These are phyloP conservation scores for Peribatodes rhomboidaria DNA, from an alignment of 2,888 invertebrate genomes.

Conservation along the genomic window DNA sequence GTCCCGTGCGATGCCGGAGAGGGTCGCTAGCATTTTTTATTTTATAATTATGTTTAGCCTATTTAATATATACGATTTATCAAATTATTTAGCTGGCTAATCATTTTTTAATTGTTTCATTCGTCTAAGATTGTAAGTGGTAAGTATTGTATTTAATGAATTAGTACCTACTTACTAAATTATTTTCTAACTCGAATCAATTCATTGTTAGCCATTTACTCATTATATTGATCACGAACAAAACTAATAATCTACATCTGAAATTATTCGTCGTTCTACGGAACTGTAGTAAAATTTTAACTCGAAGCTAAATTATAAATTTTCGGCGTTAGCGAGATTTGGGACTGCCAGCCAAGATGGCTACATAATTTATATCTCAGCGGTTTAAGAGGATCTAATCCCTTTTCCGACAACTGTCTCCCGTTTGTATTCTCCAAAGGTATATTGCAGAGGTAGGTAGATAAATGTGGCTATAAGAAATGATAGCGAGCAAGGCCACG, in stretches of 20 bases:
- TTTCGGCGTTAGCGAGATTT: constrained; percentile 34
- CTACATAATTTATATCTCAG: constrained; percentile 41
- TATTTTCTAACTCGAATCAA: background rate
- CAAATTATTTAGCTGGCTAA: too few relatives aligned
- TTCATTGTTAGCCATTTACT: background rate
- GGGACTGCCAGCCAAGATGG: constrained; percentile 28
- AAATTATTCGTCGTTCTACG: background rate
- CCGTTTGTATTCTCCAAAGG: constrained; percentile 15
- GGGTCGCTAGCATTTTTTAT: too few relatives aligned
- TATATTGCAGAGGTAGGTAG: constrained; percentile 10
- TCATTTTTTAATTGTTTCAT: too few relatives aligned
- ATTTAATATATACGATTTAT: too few relatives aligned
- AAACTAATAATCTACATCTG: background rate
- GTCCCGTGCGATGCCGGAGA: too few relatives aligned
- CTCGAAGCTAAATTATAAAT: constrained; percentile 34
- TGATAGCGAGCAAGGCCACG: constrained; percentile 38
- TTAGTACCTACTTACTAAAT: background rate
- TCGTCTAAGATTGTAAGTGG: too few relatives aligned
- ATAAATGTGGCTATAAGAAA: constrained; percentile 35
- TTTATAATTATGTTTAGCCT: too few relatives aligned
- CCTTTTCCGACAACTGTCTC: constrained; percentile 37
- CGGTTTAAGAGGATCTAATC: constrained; percentile 40
- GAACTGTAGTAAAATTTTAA: background rate
- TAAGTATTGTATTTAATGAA: too few relatives aligned
- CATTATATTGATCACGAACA: background rate